A percentile compares a stretch with the other conserved stretches of the same genome.
Evolutionary conservation across 2,113 vertebrate species (phyloP).

Genomic region (Galemys pyrenaicus): DNA sequence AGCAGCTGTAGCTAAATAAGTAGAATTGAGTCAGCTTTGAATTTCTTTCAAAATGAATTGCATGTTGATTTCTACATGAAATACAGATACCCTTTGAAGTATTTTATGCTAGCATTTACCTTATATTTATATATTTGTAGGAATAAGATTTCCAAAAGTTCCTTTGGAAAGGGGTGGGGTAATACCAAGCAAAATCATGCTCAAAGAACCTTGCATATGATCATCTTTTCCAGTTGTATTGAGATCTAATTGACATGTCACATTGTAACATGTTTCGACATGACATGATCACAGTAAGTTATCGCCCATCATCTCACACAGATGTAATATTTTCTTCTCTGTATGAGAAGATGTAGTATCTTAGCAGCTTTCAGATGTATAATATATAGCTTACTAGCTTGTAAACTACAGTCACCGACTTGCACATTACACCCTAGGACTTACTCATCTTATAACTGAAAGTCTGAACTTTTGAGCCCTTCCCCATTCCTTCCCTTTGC

Average conservation of each 20-base stretch:
- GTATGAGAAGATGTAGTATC: neutral
- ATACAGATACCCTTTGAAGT: neutral
- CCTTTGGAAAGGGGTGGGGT: neutral
- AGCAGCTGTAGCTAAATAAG: neutral
- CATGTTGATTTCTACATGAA: neutral
- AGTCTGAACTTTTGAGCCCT: neutral
- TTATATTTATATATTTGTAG: constrained; percentile 32
- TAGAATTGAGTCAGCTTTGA: too few species aligned
- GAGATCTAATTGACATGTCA: neutral
- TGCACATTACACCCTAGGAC: neutral
- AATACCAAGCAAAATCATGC: neutral
- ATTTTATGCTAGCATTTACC: neutral
- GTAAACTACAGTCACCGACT: neutral
- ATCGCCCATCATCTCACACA: neutral
- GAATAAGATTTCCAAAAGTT: neutral
- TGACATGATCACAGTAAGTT: too few species aligned
- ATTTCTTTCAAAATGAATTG: neutral
- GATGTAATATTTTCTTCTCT: neutral
- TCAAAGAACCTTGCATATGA: neutral
- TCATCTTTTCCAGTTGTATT: neutral
- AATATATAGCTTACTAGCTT: too few species aligned
- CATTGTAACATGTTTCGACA: neutral
- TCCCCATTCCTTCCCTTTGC: neutral
- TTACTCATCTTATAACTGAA: neutral
- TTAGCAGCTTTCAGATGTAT: neutral